Base-by-base conservation (phyloP, 2,797 vertebrate species). In the Esox masquinongy region DNA sequence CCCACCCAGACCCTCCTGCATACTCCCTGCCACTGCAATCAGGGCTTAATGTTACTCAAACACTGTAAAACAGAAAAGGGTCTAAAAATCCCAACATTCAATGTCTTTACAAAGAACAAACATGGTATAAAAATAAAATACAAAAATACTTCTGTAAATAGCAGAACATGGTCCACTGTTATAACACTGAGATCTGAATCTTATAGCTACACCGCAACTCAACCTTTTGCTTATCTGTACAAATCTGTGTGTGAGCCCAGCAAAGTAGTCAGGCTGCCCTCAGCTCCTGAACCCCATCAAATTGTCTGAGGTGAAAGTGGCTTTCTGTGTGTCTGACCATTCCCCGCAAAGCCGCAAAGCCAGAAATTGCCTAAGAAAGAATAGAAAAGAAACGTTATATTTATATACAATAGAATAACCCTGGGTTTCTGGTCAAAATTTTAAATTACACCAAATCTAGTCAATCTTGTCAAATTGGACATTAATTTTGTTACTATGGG, bases 291-390 rank as follows among this genome's bases (percentile, higher is more conserved):
- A 88, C 79, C 83, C 67, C 92, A 82, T 95, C 88, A 89, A 98
- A 96, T 79, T 97, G 94, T 50, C 88, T 89, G 12, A 96, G 94
- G 79, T 90, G 94, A 87, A 98, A 98, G 66, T 93, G 96, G 75
- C 91, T 86, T 77, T 95, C 94, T 66, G 96, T 93, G 73, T 96
- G 94, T 85, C 94, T 95, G 73, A 97, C 97, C 95, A 98, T 95
- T 80, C 92, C 92, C 15, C 88, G 94, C 53, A 99, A 90, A 0
- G 97, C 92, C 72, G 94, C 82, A 85, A 97, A 97, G 4, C 96
- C 96, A 50, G 88, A 88, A 6, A 95, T 24, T 24, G 90, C 89
- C 94, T 95, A 63, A 5, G 82, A 29, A 5, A 70, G 22, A 70
- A 24, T 24, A 34, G 8, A 77, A 5, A 59, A 2, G 12, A 36